These are phyloP conservation scores for Myopa tessellatipennis DNA, from an alignment of 2,888 invertebrate species.

Conservation along the genomic window DNA sequence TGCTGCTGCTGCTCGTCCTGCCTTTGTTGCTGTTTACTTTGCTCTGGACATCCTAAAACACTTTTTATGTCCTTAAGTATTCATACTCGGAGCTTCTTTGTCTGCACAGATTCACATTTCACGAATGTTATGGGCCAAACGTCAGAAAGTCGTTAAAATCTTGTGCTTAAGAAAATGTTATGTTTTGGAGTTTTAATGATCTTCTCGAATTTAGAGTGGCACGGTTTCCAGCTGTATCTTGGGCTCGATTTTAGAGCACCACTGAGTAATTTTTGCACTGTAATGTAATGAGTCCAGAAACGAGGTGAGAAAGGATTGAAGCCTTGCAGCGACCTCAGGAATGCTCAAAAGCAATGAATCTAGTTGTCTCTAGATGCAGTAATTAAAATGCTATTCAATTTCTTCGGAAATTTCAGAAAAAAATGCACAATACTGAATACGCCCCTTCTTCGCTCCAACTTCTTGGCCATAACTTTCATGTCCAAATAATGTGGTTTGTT, in stretches of 20 bases:
- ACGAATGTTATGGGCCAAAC: not conserved
- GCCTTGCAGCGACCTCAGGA: not conserved
- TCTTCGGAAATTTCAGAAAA: not conserved
- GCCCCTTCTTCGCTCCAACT: not conserved
- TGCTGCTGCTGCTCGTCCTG: slow-evolving; percentile 45
- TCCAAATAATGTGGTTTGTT: not conserved
- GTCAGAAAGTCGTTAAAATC: slow-evolving; percentile 35
- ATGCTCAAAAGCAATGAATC: not conserved
- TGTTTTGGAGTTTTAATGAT: slow-evolving; percentile 33
- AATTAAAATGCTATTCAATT: not conserved
- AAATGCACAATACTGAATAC: slow-evolving; percentile 3
- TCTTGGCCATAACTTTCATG: not conserved
- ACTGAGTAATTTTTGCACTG: slow-evolving; percentile 16
- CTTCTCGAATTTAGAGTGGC: slow-evolving; percentile 1
- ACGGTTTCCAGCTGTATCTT: not conserved
- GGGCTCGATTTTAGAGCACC: slow-evolving; percentile 18
- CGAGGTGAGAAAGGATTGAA: not conserved
- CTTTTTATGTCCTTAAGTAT: slow-evolving; percentile 41
- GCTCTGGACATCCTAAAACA: slow-evolving; percentile 50
- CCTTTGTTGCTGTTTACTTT: slow-evolving; percentile 41
- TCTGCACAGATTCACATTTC: not conserved
- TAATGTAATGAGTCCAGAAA: not conserved
- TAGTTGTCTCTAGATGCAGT: not conserved
- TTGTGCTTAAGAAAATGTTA: slow-evolving; percentile 20
- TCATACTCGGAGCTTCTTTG: not conserved